phyloP scores from a whole-genome alignment of 2,113 vertebrate species.

The Antechinus flavipes region DNA sequence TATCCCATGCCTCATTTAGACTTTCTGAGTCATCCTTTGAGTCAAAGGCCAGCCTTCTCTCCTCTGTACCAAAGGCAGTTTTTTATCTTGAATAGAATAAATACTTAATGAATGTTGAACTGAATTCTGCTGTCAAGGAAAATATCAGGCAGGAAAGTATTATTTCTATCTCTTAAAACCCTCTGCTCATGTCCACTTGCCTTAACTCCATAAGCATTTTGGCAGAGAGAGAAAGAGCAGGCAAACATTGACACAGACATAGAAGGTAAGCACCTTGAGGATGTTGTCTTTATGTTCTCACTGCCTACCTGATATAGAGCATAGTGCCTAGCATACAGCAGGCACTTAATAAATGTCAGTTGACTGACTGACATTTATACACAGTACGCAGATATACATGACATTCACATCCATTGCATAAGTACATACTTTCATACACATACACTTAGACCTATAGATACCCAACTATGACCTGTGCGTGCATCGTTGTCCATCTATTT shows the following conservation, averaged over 20 bases:
- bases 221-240: too few species aligned
- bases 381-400: background rate
- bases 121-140: too few species aligned
- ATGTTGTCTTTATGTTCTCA: background rate
- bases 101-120: too few species aligned
- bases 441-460: background rate
- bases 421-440: background rate
- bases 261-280: background rate
- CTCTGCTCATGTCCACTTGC: too few species aligned
- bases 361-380: background rate
- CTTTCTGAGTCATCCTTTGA: too few species aligned
- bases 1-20: too few species aligned
- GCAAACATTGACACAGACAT: background rate
- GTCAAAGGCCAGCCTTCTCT: too few species aligned
- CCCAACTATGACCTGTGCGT: background rate
- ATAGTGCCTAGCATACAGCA: background rate
- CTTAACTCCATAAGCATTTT: too few species aligned
- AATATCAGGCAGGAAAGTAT: too few species aligned
- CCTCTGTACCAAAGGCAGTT: too few species aligned
- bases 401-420: background rate
- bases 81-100: too few species aligned
- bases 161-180: too few species aligned
- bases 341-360: background rate
- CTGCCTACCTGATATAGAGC: background rate
- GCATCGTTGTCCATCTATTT: background rate